These are phyloP conservation scores for Anneissia japonica DNA, from an alignment of 35 echinoderm and acorn worm species.

Conservation along the genomic window DNA sequence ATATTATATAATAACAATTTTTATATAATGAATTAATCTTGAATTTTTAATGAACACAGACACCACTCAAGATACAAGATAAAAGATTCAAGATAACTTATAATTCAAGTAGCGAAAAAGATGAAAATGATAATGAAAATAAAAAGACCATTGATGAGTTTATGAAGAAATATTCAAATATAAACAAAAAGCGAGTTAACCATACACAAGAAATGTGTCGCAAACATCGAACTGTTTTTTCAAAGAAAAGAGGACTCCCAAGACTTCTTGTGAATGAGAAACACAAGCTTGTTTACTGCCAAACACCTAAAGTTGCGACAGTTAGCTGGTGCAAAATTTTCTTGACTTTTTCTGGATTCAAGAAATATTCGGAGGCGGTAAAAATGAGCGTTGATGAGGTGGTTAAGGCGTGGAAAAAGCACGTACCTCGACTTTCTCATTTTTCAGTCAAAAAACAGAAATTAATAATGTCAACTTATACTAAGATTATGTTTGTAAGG, in stretches of 20 bases:
- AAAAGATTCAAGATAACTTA: too few relatives aligned
- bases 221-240: not conserved
- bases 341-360: conserved; percentile 18
- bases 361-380: not conserved
- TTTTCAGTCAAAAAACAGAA: not conserved
- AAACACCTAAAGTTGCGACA: conserved; percentile 48
- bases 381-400: not conserved
- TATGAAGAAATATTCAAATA: not conserved
- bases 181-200: not conserved
- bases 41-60: too few relatives aligned
- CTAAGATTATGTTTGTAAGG: conserved; percentile 46
- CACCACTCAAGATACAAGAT: too few relatives aligned
- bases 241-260: not conserved
- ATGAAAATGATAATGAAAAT: too few relatives aligned
- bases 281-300: conserved; percentile 57
- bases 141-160: not conserved
- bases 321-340: conserved; percentile 51
- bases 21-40: too few relatives aligned
- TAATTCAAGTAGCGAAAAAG: too few relatives aligned
- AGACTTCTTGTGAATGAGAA: conserved; percentile 24
- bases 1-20: too few relatives aligned
- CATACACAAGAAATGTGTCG: not conserved
- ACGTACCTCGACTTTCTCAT: not conserved
- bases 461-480: conserved; percentile 35
- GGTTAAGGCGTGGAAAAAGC: not conserved